phyloP scores from a whole-genome alignment of 2,888 invertebrate genomes.

The Tetranychus truncatus region DNA sequence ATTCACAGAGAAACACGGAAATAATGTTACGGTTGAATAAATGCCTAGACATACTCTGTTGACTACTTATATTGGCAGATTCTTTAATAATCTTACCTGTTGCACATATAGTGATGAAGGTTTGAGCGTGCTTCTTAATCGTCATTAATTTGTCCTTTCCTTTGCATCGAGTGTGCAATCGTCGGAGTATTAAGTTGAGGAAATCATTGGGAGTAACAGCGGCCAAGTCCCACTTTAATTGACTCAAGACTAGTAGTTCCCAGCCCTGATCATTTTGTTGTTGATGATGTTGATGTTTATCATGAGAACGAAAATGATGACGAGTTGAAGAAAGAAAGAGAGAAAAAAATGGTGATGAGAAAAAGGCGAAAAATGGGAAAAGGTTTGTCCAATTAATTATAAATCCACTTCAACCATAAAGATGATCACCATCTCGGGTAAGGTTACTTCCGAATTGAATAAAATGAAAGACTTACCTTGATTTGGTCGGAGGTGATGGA shows the following conservation, averaged over 20 bases:
- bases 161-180: slow-evolving; percentile 27
- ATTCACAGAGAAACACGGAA: background rate
- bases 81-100: slow-evolving; percentile 43
- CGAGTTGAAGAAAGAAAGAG: slow-evolving; percentile 3
- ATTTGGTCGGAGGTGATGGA: slow-evolving; percentile 68
- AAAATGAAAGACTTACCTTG: slow-evolving; percentile 50
- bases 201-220: slow-evolving; percentile 85
- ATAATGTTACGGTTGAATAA: background rate
- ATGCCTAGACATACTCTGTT: background rate
- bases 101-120: slow-evolving; percentile 55
- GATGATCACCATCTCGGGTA: background rate
- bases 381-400: background rate
- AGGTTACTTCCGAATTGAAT: slow-evolving; percentile 2
- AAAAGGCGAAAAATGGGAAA: slow-evolving; percentile 29
- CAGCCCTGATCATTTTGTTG: slow-evolving; percentile 47
- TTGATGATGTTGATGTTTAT: background rate
- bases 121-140: slow-evolving; percentile 44
- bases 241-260: slow-evolving; percentile 72
- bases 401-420: slow-evolving; percentile 28
- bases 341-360: background rate
- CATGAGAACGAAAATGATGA: background rate
- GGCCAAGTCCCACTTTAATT: slow-evolving; percentile 82
- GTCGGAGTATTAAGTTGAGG: slow-evolving; percentile 42
- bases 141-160: background rate
- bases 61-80: background rate